Percentiles rank a stretch among this genome's conserved stretches.
Conservation (phyloP, 2,113 vertebrate species). For the Rhizomys pruinosus region DNA sequence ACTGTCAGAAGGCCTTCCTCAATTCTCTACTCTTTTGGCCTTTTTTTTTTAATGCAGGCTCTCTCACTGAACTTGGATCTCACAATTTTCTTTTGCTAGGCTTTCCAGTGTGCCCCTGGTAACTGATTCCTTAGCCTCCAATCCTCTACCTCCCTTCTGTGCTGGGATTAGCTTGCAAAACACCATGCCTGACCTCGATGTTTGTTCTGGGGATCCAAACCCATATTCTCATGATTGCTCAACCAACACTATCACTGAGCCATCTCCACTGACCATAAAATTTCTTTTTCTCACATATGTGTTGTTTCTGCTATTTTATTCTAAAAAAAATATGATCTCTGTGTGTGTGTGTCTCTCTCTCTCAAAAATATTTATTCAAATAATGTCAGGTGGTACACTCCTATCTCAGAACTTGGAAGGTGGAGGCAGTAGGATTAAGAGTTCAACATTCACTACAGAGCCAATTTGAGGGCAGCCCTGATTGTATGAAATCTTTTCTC, state of each 20-base stretch:
- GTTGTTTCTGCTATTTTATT: not conserved
- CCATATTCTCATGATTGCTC: too few species aligned
- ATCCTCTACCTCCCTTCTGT: too few species aligned
- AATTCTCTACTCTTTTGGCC: too few species aligned
- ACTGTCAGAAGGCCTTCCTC: not conserved
- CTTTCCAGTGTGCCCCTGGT: too few species aligned
- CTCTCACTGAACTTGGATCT: not conserved
- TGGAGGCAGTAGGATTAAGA: too few species aligned
- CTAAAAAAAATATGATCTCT: not conserved
- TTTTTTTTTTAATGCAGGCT: not conserved
- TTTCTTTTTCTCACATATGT: not conserved
- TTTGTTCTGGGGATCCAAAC: not conserved
- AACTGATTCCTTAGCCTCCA: too few species aligned
- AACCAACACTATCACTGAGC: not conserved
- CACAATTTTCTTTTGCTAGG: too few species aligned
- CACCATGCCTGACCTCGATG: too few species aligned
- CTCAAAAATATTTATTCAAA: not conserved
- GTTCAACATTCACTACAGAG: not conserved
- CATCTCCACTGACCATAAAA: not conserved
- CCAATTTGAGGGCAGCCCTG: not conserved
- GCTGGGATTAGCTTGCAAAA: too few species aligned
- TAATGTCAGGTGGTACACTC: too few species aligned
- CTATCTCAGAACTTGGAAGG: not conserved
- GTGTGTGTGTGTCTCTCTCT: not conserved
- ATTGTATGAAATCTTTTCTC: not conserved